phyloP scores from a whole-genome alignment of 2,888 invertebrate genomes.

The Melipona beecheii region DNA sequence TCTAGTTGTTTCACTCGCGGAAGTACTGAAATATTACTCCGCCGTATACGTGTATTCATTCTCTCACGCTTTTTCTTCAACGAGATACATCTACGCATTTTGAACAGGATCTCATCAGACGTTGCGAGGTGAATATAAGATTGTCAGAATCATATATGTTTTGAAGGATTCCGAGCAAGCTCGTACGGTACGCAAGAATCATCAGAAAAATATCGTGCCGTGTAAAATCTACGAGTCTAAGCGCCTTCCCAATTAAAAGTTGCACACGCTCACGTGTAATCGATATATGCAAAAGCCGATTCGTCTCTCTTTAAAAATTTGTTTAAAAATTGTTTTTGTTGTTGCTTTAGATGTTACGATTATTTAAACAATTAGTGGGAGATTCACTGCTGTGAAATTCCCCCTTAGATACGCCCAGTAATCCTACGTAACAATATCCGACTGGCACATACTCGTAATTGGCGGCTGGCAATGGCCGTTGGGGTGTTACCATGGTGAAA shows the following conservation, averaged over 20 bases:
- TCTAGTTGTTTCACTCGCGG: neutral
- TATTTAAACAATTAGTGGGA: neutral
- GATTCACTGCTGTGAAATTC: neutral
- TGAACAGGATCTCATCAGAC: conserved; percentile 79
- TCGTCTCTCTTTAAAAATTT: neutral
- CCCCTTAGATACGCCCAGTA: neutral
- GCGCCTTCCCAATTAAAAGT: too few species aligned
- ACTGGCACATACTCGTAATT: conserved; percentile 1
- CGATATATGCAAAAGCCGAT: too few species aligned
- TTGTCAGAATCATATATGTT: conserved; percentile 49
- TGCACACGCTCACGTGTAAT: too few species aligned
- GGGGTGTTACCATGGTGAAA: conserved; percentile 55
- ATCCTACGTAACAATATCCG: neutral
- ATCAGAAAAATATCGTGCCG: too few species aligned
- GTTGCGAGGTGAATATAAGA: conserved; percentile 73
- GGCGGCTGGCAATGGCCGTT: conserved; percentile 15
- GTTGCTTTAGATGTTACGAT: too few species aligned
- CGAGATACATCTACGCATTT: conserved; percentile 78
- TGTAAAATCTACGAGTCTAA: too few species aligned
- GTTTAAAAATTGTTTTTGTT: too few species aligned
- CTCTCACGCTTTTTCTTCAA: conserved; percentile 22
- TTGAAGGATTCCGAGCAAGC: neutral
- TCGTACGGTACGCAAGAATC: neutral
- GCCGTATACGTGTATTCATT: neutral
- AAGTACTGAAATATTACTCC: neutral